phyloP scores from a whole-genome alignment of 2,888 invertebrate genomes.

The Ischnura elegans region DNA sequence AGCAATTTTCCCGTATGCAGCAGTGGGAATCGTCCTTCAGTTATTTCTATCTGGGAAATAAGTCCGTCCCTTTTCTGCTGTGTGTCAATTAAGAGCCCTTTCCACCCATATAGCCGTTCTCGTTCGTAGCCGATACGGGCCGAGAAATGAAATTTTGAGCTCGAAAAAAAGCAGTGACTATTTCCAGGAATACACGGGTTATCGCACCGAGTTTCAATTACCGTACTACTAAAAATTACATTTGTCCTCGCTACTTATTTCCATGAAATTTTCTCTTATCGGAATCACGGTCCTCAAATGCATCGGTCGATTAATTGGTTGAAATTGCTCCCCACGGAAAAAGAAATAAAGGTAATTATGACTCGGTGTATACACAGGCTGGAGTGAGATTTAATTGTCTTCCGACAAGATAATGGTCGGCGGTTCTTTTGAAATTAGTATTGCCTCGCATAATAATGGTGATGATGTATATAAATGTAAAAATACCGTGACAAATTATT shows the following conservation, averaged over 20 bases:
- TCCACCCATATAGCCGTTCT: too few relatives aligned
- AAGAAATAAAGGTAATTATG: neutral
- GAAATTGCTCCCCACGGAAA: neutral
- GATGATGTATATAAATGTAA: too few relatives aligned
- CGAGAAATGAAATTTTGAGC: too few relatives aligned
- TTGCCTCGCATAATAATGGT: neutral
- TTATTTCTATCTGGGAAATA: too few relatives aligned
- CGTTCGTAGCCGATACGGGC: too few relatives aligned
- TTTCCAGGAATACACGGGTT: too few relatives aligned
- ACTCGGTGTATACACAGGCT: neutral
- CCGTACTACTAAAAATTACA: neutral
- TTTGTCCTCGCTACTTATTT: neutral
- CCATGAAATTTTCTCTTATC: neutral
- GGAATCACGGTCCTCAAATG: neutral
- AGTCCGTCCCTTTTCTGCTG: too few relatives aligned
- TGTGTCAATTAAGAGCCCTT: too few relatives aligned
- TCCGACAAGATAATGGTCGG: neutral
- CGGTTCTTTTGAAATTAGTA: neutral
- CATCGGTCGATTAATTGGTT: neutral
- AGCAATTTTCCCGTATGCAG: too few relatives aligned
- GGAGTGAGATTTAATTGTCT: neutral
- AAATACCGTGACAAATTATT: neutral
- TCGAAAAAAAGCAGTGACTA: too few relatives aligned
- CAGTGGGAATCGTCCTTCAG: too few relatives aligned
- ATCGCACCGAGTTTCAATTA: neutral